Percentiles rank a stretch among this genome's conserved stretches.
These are phyloP conservation scores for Drosophila siamana DNA, from an alignment of 2,888 invertebrate species.

Conservation along the genomic window DNA sequence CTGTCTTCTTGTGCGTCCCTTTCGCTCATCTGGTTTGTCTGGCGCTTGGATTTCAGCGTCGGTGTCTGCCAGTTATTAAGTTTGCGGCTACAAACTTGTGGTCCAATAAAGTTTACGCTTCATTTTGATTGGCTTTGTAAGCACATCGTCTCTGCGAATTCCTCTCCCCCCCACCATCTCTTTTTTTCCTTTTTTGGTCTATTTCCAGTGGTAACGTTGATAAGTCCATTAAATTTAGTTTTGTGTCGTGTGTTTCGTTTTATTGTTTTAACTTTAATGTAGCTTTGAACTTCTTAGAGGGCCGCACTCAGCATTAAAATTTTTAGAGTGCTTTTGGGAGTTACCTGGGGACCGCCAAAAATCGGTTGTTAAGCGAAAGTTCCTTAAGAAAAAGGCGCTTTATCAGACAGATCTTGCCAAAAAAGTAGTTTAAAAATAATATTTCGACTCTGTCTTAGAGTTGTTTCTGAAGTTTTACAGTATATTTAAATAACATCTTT, in stretches of 20 bases:
- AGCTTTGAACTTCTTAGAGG: constrained; percentile 10
- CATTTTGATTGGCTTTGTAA: constrained; percentile 59
- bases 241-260: background rate
- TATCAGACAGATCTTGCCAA: too few relatives aligned
- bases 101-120: constrained; percentile 60
- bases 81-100: constrained; percentile 68
- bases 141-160: constrained; percentile 1
- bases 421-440: too few relatives aligned
- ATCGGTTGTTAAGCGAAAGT: too few relatives aligned
- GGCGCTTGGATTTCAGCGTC: constrained; percentile 22
- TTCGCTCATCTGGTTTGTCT: background rate
- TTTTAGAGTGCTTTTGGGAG: background rate
- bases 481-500: background rate
- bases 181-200: background rate
- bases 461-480: too few relatives aligned
- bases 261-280: constrained; percentile 5
- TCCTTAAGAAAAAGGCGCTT: too few relatives aligned
- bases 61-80: constrained; percentile 63
- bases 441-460: too few relatives aligned
- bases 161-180: background rate
- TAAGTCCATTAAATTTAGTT: constrained; percentile 21
- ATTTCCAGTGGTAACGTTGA: constrained; percentile 17
- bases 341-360: too few relatives aligned
- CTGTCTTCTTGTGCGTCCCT: background rate
- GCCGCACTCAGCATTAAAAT: constrained; percentile 7